phyloP scores from a whole-genome alignment of 1,140 invertebrate genomes.

The Thrips palmi region DNA sequence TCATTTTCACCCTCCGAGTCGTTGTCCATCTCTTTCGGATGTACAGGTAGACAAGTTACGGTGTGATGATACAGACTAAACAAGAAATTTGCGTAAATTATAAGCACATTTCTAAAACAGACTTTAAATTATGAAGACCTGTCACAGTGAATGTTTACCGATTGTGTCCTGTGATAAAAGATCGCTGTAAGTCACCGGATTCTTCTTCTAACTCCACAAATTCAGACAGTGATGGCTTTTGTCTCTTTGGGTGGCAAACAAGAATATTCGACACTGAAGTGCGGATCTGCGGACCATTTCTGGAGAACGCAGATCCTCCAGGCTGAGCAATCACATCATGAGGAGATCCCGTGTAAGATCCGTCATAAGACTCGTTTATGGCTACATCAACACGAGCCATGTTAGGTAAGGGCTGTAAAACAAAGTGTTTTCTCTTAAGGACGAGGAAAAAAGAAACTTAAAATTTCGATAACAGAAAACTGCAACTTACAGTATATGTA shows the following conservation, averaged over 20 bases:
- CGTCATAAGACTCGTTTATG: conserved; percentile 88
- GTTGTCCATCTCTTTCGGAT: conserved; percentile 82
- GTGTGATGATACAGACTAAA: conserved; percentile 83
- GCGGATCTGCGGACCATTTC: conserved; percentile 65
- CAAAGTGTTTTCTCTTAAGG: conserved; percentile 11
- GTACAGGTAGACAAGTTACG: conserved; percentile 78
- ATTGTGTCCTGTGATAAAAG: conserved; percentile 78
- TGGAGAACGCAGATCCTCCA: conserved; percentile 37
- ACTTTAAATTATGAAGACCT: background rate
- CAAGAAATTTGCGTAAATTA: conserved; percentile 9
- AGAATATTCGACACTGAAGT: conserved; percentile 76
- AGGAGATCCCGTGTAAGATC: conserved; percentile 86
- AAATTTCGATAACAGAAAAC: conserved; percentile 3
- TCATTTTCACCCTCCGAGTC: conserved; percentile 91
- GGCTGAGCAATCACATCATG: conserved; percentile 67
- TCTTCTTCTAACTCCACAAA: conserved; percentile 70
- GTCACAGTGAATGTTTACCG: conserved; percentile 30
- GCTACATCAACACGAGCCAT: conserved; percentile 85
- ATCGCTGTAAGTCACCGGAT: conserved; percentile 49
- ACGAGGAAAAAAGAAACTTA: conserved; percentile 6
- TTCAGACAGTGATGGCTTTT: conserved; percentile 54
- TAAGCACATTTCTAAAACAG: background rate
- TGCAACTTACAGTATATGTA: conserved; percentile 64
- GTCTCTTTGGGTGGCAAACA: conserved; percentile 63
- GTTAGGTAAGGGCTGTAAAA: conserved; percentile 49